These are phyloP conservation scores for Euthynnus affinis DNA, from an alignment of 2,797 vertebrate species.

Conservation along the genomic window DNA sequence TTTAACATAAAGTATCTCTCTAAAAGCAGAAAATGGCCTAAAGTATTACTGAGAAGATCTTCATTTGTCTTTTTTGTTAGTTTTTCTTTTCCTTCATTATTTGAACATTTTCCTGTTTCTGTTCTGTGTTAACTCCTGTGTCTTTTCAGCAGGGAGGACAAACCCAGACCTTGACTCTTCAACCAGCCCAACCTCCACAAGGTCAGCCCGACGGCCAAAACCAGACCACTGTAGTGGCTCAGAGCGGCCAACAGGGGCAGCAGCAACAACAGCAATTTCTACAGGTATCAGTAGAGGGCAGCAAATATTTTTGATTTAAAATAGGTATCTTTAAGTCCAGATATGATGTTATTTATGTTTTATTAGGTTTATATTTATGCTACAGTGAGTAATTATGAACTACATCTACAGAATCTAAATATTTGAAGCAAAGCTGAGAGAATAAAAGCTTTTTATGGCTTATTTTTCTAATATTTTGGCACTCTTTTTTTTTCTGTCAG, in stretches of 20 bases:
- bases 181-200: slow-evolving; percentile 79
- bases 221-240: slow-evolving; percentile 79
- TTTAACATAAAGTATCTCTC: neutral
- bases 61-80: neutral
- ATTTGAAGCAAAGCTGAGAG: neutral
- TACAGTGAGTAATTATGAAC: neutral
- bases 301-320: slow-evolving; percentile 11
- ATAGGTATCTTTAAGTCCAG: neutral
- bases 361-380: slow-evolving; percentile 1
- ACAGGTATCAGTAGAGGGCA: slow-evolving; percentile 86
- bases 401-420: neutral
- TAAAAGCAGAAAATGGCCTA: neutral
- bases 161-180: slow-evolving; percentile 90
- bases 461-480: slow-evolving; percentile 16
- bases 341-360: slow-evolving; percentile 3
- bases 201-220: slow-evolving; percentile 76
- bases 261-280: slow-evolving; percentile 90
- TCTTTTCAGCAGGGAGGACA: slow-evolving; percentile 87
- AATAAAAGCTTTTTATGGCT: neutral
- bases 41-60: too few species aligned
- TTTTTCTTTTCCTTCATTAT: neutral
- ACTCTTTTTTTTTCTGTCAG: slow-evolving; percentile 76
- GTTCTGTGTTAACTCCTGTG: slow-evolving; percentile 30
- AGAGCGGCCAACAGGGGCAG: slow-evolving; percentile 84
- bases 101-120: too few species aligned